Conservation (phyloP, 1,140 invertebrate genomes). For the Caenorhabditis elegans region WBcel235 BX284602.5:7928001-7928500, state of each 20-base stretch:
- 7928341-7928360: too few species aligned
- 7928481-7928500: background rate
- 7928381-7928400: too few species aligned
- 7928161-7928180: constrained; percentile 54
- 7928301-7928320: too few species aligned
- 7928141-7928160: constrained; percentile 62
- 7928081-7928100: constrained; percentile 62
- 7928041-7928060: constrained; percentile 60
- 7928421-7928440: too few species aligned
- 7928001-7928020: background rate
- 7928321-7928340: too few species aligned
- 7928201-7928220: too few species aligned
- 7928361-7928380: too few species aligned
- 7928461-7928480: background rate
- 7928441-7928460: constrained; percentile 12
- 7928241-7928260: too few species aligned
- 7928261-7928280: too few species aligned
- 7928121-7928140: constrained; percentile 60
- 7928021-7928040: constrained; percentile 50
- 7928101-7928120: constrained; percentile 58
- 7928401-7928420: too few species aligned
- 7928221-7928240: too few species aligned
- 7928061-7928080: constrained; percentile 59
- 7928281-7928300: too few species aligned
- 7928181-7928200: background rate